A percentile compares a stretch with the other conserved stretches of the same genome.
Evolutionary conservation across 2,888 invertebrate genomes (phyloP).

Genomic region (Stenchaetothrips biformis): DNA sequence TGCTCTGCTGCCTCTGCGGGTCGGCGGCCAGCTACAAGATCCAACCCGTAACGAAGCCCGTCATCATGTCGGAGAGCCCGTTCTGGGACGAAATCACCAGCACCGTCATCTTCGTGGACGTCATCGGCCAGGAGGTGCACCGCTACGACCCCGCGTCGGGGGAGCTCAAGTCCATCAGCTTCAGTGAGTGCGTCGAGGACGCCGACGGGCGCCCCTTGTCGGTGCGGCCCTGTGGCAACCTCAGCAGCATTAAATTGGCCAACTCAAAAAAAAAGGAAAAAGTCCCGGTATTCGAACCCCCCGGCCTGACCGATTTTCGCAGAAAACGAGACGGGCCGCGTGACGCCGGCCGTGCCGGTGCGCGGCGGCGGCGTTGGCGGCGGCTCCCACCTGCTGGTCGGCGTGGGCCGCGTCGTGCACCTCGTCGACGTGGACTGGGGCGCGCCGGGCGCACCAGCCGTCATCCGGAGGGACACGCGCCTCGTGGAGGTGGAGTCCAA

Average conservation of each 20-base stretch:
- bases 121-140: neutral
- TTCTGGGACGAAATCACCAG: neutral
- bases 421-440: slow-evolving; percentile 8
- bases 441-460: neutral
- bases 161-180: neutral
- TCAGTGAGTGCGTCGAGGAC: neutral
- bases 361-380: too few relatives aligned
- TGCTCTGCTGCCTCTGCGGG: neutral
- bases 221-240: too few relatives aligned
- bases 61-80: slow-evolving; percentile 12
- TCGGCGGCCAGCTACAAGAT: neutral
- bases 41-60: neutral
- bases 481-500: neutral
- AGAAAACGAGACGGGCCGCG: neutral
- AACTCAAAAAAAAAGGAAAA: too few relatives aligned
- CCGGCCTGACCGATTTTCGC: neutral
- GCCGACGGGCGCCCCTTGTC: too few relatives aligned
- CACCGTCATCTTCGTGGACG: slow-evolving; percentile 16
- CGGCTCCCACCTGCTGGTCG: neutral
- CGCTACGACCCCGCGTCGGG: neutral
- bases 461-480: neutral
- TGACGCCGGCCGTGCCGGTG: neutral
- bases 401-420: neutral
- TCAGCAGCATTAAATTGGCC: too few relatives aligned
- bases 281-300: too few relatives aligned